Conservation (phyloP, 2,888 invertebrate species). For the Peribatodes rhomboidaria region DNA sequence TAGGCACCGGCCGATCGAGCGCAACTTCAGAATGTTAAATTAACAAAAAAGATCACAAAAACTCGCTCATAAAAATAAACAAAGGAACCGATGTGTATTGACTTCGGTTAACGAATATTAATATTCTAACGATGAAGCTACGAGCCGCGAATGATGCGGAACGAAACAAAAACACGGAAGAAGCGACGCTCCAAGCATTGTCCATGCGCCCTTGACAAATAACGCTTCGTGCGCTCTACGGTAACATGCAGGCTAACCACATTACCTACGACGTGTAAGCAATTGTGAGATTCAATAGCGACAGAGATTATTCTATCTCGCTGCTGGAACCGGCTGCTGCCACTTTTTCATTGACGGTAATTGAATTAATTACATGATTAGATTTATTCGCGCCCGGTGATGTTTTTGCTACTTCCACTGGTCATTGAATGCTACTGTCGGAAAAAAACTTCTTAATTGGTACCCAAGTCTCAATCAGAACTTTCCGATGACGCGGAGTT, state of each 20-base stretch:
- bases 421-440: slow-evolving; percentile 36
- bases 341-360: slow-evolving; percentile 61
- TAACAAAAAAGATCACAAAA: slow-evolving; percentile 58
- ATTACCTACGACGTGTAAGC: slow-evolving; percentile 40
- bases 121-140: slow-evolving; percentile 76
- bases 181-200: slow-evolving; percentile 68
- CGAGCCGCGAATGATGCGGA: slow-evolving; percentile 70
- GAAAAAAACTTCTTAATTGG: slow-evolving; percentile 3
- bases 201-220: slow-evolving; percentile 74
- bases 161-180: slow-evolving; percentile 82
- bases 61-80: slow-evolving; percentile 60
- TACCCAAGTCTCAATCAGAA: slow-evolving; percentile 1
- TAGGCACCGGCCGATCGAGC: slow-evolving; percentile 47
- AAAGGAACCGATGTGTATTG: slow-evolving; percentile 59
- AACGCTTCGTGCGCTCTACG: slow-evolving; percentile 51
- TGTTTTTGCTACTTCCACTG: slow-evolving; percentile 40
- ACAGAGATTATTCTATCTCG: slow-evolving; percentile 37
- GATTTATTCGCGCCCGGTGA: slow-evolving; percentile 51
- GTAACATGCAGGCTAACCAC: slow-evolving; percentile 38
- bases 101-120: slow-evolving; percentile 69
- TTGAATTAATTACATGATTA: slow-evolving; percentile 64
- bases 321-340: slow-evolving; percentile 54
- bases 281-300: slow-evolving; percentile 53
- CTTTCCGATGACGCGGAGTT: background rate
- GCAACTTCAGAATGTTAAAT: slow-evolving; percentile 51